Evolutionary conservation across 2,797 vertebrate species (phyloP).

Genomic region (Cyprinodon diabolis): DNA sequence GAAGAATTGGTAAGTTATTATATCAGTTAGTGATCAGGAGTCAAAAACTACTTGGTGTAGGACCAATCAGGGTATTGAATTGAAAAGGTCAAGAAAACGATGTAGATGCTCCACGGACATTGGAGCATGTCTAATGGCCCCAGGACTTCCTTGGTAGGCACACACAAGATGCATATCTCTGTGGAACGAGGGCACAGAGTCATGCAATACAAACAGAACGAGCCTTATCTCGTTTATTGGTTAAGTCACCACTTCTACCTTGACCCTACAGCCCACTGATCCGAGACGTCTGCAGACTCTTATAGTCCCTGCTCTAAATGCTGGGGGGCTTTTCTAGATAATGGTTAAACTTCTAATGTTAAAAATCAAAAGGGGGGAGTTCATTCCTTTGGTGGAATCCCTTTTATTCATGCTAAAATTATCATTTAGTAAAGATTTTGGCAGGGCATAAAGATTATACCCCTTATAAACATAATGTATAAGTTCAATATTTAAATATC

Average conservation of each 20-base stretch:
- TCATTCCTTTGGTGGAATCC: not conserved
- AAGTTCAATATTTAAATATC: not conserved
- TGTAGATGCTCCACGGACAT: constrained; percentile 29
- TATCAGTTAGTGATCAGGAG: constrained; percentile 27
- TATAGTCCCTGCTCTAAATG: constrained; percentile 12
- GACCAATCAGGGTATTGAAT: constrained; percentile 33
- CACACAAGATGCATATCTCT: constrained; percentile 24
- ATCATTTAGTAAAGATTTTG: constrained; percentile 24
- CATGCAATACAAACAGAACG: constrained; percentile 17
- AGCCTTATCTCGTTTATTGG: constrained; percentile 3
- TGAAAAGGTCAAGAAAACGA: constrained; percentile 53
- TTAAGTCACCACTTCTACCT: constrained; percentile 38
- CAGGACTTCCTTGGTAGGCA: constrained; percentile 23
- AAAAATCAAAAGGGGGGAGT: constrained; percentile 16
- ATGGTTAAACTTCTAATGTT: constrained; percentile 1
- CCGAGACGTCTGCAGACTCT: constrained; percentile 9
- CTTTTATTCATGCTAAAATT: constrained; percentile 16
- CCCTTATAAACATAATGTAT: not conserved
- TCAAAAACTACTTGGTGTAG: constrained; percentile 23
- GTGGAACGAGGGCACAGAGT: constrained; percentile 41
- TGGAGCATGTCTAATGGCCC: constrained; percentile 33
- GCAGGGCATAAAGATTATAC: not conserved
- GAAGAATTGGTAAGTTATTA: constrained; percentile 27
- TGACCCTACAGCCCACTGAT: constrained; percentile 38
- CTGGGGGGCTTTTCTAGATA: constrained; percentile 20